Evolutionary conservation across 2,888 invertebrate genomes (phyloP).

Genomic region (Iphiclides podalirius): DNA sequence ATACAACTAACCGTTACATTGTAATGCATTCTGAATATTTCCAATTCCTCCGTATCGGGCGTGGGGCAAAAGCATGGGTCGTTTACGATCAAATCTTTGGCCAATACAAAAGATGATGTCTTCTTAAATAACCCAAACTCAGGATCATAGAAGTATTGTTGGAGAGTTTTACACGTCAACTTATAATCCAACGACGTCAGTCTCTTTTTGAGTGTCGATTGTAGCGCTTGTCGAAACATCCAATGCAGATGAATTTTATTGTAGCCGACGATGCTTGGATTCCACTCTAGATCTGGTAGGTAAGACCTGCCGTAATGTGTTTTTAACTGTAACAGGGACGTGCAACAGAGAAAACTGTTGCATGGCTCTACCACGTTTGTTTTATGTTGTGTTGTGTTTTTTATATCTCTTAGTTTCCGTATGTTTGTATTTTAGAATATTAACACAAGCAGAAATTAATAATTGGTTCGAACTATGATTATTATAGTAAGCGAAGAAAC

Average conservation of each 20-base stretch:
- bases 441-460: too few relatives aligned
- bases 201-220: slow-evolving; percentile 46
- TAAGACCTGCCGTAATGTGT: slow-evolving; percentile 47
- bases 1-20: slow-evolving; percentile 42
- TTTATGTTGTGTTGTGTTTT: too few relatives aligned
- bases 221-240: slow-evolving; percentile 68
- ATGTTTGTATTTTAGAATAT: too few relatives aligned
- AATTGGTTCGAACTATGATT: too few relatives aligned
- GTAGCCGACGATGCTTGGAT: slow-evolving; percentile 49
- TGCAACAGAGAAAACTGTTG: too few relatives aligned
- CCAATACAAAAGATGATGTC: slow-evolving; percentile 38
- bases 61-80: slow-evolving; percentile 62
- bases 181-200: slow-evolving; percentile 40
- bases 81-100: slow-evolving; percentile 39
- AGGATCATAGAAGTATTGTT: slow-evolving; percentile 58
- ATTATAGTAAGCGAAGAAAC: too few relatives aligned
- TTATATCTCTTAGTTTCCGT: too few relatives aligned
- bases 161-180: slow-evolving; percentile 42
- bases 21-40: slow-evolving; percentile 36
- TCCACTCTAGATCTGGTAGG: slow-evolving; percentile 62
- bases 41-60: slow-evolving; percentile 49
- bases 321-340: too few relatives aligned
- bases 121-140: slow-evolving; percentile 60
- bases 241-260: slow-evolving; percentile 51
- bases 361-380: too few relatives aligned